Percentiles rank a stretch among this genome's conserved stretches.
Evolutionary conservation across 2,888 invertebrate genomes (phyloP).

Genomic region (Callyntrura guangdongensis): DNA sequence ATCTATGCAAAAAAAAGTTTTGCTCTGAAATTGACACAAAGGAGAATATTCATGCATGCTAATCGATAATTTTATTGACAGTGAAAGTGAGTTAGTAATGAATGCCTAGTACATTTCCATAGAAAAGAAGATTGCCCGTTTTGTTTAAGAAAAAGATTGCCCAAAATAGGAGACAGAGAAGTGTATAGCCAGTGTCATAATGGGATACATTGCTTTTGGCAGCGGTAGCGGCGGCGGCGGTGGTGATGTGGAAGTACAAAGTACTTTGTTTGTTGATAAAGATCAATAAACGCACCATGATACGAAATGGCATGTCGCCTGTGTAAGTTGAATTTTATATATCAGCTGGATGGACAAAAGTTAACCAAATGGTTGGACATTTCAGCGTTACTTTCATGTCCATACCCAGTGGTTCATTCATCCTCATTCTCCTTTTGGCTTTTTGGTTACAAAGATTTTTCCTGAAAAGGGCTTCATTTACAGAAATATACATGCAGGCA

Average conservation of each 20-base stretch:
- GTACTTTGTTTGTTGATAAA: conserved; percentile 56
- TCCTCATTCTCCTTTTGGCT: neutral
- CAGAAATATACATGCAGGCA: neutral
- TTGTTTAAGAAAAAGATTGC: neutral
- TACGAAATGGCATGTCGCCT: conserved; percentile 4
- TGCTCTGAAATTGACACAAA: neutral
- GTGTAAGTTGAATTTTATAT: conserved; percentile 25
- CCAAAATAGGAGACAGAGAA: neutral
- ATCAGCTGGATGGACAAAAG: conserved; percentile 26
- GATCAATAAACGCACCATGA: conserved; percentile 67
- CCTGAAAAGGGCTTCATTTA: neutral
- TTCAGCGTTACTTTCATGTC: neutral
- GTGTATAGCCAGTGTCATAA: conserved; percentile 4
- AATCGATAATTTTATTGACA: conserved; percentile 30
- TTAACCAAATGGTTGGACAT: conserved; percentile 2
- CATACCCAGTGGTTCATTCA: neutral
- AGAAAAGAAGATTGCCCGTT: neutral
- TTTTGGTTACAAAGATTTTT: neutral
- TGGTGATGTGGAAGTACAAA: conserved; percentile 3
- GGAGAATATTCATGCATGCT: neutral
- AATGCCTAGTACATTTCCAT: neutral
- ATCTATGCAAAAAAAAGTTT: neutral
- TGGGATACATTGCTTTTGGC: neutral
- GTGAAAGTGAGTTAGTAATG: conserved; percentile 8
- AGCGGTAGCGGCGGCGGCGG: neutral